Evolutionary conservation across 2,888 invertebrate species (phyloP).

Genomic region (Heliconius erato): DNA sequence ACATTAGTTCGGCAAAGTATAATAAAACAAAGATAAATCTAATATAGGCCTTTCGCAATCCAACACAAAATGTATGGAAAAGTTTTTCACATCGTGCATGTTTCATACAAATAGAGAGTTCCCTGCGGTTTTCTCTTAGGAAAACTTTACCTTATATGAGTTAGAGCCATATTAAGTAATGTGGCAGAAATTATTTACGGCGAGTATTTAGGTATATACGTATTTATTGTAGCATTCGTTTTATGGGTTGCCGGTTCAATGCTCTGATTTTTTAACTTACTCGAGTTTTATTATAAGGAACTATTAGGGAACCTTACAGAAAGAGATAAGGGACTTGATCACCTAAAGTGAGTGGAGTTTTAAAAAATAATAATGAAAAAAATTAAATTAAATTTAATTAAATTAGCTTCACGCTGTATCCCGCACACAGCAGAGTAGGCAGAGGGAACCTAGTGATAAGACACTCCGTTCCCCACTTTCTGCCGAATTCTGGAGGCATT

Average conservation of each 20-base stretch:
- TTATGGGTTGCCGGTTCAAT: neutral
- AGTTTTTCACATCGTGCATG: constrained; percentile 26
- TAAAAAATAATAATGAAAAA: no score
- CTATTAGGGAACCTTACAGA: no score
- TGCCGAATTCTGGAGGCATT: no score
- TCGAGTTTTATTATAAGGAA: no score
- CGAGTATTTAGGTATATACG: neutral
- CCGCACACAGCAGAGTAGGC: no score
- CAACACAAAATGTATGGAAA: constrained; percentile 10
- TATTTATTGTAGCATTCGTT: neutral
- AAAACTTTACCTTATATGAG: constrained; percentile 18
- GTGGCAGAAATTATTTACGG: constrained; percentile 10
- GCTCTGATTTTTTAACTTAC: neutral
- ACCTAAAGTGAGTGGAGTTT: no score
- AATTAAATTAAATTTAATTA: no score
- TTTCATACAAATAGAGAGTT: constrained; percentile 19
- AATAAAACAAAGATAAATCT: constrained; percentile 27
- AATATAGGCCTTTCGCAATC: constrained; percentile 17
- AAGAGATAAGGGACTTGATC: no score
- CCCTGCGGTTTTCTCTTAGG: constrained; percentile 21
- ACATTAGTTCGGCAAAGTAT: constrained; percentile 1
- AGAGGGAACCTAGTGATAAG: no score
- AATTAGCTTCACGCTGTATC: no score
- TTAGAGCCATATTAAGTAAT: constrained; percentile 14
- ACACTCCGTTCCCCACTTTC: no score